A percentile compares a stretch with the other conserved stretches of the same genome.
Conservation (phyloP, 2,797 vertebrate species). For the Peromyscus melanophrys region DNA sequence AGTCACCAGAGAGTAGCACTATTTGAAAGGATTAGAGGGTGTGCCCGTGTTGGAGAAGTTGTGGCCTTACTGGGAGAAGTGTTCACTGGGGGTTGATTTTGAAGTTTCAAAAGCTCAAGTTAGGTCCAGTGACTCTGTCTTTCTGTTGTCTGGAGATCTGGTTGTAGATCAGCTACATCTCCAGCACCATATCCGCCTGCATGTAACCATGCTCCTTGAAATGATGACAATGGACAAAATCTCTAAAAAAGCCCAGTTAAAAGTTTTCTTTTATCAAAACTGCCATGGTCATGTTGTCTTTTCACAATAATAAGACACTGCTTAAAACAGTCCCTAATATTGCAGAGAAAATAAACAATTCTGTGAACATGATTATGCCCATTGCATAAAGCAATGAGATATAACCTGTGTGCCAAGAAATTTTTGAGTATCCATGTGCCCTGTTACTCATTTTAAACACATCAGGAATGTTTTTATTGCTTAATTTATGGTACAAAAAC, state of each 20-base stretch:
- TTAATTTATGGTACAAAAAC: neutral
- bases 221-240: neutral
- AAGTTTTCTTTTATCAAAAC: neutral
- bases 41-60: neutral
- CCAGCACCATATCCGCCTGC: neutral
- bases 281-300: neutral
- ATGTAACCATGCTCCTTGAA: neutral
- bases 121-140: neutral
- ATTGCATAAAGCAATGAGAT: neutral
- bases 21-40: neutral
- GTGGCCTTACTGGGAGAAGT: neutral
- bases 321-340: neutral
- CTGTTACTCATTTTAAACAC: neutral
- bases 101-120: neutral
- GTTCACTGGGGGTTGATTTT: neutral
- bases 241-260: neutral
- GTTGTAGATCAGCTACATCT: neutral
- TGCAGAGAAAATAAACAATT: neutral
- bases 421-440: neutral
- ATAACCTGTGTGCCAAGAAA: neutral
- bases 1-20: neutral
- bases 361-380: neutral
- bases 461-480: neutral
- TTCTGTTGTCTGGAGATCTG: neutral
- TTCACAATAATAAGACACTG: neutral